Evolutionary conservation across 2,888 invertebrate genomes (phyloP), one percentile per base, ranked within the genome.

Genomic region (Ectropis crepuscularia): DNA sequence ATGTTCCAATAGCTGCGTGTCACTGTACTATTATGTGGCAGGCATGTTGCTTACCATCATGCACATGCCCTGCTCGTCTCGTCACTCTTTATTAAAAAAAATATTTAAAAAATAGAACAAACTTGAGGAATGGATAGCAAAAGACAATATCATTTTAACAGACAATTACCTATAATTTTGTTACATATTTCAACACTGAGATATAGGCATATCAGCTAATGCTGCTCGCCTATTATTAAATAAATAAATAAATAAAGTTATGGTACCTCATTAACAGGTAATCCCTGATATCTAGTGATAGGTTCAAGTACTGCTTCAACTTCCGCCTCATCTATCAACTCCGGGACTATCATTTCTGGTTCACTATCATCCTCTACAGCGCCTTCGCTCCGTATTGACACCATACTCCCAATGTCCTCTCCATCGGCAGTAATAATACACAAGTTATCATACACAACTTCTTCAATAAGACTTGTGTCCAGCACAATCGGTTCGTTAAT

Each of bases 381-480:
- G 11, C 89, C 87, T 50, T 87, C 89, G 0, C 86, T 82, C 28
- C 85, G 74, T 62, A 88, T 81, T 0, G 87, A 88, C 11, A 88
- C 86, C 85, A 89, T 89, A 70, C 88, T 89, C 0, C 88, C 89
- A 36, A 88, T 85, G 61, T 88, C 86, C 0, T 88, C 85, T 5
- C 86, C 87, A 48, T 87, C 86, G 16, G 83, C 79, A n/a, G 82
- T 77, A 2, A 83, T 77, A 0, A 83, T 68, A 61, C 79, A 87
- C 51, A 82, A 82, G 37, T 76, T 80, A 41, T 79, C 82, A 63
- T 78, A 85, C 2, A 79, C 80, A 10, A 78, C 67, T 61, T 76
- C 70, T 12, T 84, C 81, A 8, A 84, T 75, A 6, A 84, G 73
- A 69, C 76, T 82, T 0, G 82, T 79, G 47, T 83, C 87, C 46